Conservation (phyloP, 1,140 invertebrate species). For the Drosophila equinoxialis region DNA sequence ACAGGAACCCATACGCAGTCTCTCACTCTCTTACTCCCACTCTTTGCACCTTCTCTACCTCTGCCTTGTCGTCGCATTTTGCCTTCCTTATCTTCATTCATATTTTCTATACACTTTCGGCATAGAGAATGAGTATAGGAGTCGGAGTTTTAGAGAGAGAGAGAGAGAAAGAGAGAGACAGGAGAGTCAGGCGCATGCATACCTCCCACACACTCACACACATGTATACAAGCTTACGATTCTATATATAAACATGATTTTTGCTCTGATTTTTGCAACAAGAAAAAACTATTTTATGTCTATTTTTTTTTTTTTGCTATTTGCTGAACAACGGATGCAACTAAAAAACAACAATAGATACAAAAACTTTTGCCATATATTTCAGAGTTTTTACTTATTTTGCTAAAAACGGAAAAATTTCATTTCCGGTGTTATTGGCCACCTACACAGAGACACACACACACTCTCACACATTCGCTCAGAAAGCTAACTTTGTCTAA, state of each 20-base stretch:
- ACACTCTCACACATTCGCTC: slow-evolving; percentile 9
- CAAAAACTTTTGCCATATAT: slow-evolving; percentile 54
- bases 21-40: slow-evolving; percentile 30
- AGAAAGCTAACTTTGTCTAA: slow-evolving; percentile 62
- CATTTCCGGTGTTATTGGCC: slow-evolving; percentile 66
- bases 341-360: slow-evolving; percentile 43
- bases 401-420: slow-evolving; percentile 65
- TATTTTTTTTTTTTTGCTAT: slow-evolving; percentile 1
- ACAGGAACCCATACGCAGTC: slow-evolving; percentile 3
- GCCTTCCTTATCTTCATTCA: slow-evolving; percentile 67
- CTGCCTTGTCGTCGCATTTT: slow-evolving; percentile 26
- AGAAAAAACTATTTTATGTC: slow-evolving; percentile 32
- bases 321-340: slow-evolving; percentile 43
- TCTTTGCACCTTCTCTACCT: slow-evolving; percentile 19
- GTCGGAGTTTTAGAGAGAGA: slow-evolving; percentile 24
- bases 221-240: not conserved
- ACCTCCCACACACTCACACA: slow-evolving; percentile 26
- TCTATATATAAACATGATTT: slow-evolving; percentile 66
- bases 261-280: slow-evolving; percentile 35
- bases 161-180: slow-evolving; percentile 2
- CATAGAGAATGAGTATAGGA: slow-evolving; percentile 56
- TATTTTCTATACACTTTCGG: slow-evolving; percentile 75
- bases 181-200: slow-evolving; percentile 9
- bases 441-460: slow-evolving; percentile 30
- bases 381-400: slow-evolving; percentile 31